These are phyloP conservation scores for Metellina segmentata DNA, from an alignment of 2,888 invertebrate species.

Conservation along the genomic window DNA sequence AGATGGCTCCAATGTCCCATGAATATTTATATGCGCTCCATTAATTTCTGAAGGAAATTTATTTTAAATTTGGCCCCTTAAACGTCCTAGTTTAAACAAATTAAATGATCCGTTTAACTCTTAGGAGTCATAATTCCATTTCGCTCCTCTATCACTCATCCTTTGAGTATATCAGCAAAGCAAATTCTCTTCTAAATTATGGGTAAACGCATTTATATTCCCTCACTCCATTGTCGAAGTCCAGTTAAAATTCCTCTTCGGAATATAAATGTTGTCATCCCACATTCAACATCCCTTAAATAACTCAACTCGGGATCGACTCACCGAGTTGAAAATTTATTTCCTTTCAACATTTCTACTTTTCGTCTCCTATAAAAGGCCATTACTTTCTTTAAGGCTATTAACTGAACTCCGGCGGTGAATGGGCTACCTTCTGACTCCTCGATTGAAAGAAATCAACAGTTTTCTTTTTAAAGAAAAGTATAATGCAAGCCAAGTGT, in stretches of 20 bases:
- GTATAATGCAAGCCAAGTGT: neutral
- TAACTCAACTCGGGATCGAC: constrained; percentile 22
- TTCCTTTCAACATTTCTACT: constrained; percentile 16
- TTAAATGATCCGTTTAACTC: constrained; percentile 22
- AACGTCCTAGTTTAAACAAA: constrained; percentile 3
- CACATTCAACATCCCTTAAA: constrained; percentile 19
- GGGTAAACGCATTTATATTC: constrained; percentile 31
- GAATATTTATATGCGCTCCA: neutral
- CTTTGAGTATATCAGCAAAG: constrained; percentile 1
- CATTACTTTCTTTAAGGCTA: constrained; percentile 22
- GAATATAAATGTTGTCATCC: constrained; percentile 34
- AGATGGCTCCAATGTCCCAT: neutral
- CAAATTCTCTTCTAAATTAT: constrained; percentile 26
- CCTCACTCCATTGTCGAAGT: constrained; percentile 13
- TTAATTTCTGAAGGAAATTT: neutral
- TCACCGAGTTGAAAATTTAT: constrained; percentile 8
- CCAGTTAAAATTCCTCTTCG: constrained; percentile 31
- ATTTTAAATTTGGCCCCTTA: constrained; percentile 10
- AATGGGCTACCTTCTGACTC: neutral
- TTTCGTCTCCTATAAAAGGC: neutral
- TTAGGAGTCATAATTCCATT: constrained; percentile 2
- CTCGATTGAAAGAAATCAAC: neutral
- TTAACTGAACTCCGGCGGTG: neutral
- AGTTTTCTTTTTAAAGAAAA: neutral
- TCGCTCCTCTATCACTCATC: constrained; percentile 16